Conservation (phyloP, 2,113 vertebrate genomes). For the Cricetomys ansorgei region DNA sequence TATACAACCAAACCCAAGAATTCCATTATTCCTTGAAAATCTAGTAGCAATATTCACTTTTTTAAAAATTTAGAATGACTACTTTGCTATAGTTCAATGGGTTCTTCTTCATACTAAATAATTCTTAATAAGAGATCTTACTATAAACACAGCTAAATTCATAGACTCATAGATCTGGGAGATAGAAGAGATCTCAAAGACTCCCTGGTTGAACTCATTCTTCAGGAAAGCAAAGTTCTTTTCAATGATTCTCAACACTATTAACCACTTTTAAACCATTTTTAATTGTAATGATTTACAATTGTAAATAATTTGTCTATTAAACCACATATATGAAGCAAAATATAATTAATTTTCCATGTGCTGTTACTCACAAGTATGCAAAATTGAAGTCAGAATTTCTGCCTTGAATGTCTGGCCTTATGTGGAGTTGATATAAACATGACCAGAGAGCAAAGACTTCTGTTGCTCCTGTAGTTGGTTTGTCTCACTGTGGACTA, state of each 20-base stretch:
- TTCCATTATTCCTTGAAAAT: slow-evolving; percentile 21
- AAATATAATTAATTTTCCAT: not conserved
- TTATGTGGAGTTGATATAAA: not conserved
- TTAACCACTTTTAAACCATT: too few relatives aligned
- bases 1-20: not conserved
- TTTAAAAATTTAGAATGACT: not conserved
- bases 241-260: not conserved
- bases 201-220: not conserved
- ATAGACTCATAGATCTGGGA: not conserved
- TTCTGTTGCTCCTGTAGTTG: not conserved
- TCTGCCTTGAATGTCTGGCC: not conserved
- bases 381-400: slow-evolving; percentile 27
- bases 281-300: too few relatives aligned
- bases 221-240: not conserved
- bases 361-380: slow-evolving; percentile 18
- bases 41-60: not conserved
- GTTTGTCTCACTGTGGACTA: not conserved
- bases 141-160: not conserved
- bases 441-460: not conserved
- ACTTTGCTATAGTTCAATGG: not conserved
- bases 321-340: not conserved
- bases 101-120: not conserved
- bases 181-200: not conserved
- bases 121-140: not conserved
- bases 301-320: slow-evolving; percentile 40